A percentile compares a stretch with the other conserved stretches of the same genome.
Evolutionary conservation across 2,113 vertebrate genomes (phyloP).

Genomic region (Rousettus leschenaultii): DNA sequence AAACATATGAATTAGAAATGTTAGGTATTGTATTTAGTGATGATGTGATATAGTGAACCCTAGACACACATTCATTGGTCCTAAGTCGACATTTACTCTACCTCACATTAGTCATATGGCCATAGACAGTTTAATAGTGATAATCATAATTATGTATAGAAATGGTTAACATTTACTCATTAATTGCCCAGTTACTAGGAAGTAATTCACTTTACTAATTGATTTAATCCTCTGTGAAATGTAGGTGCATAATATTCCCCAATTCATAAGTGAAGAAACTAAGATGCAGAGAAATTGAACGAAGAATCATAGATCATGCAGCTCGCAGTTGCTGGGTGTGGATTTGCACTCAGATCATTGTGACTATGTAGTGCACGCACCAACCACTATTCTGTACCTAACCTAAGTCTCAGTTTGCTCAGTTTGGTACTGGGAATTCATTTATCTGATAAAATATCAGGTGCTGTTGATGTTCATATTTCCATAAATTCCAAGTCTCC

Average conservation of each 20-base stretch:
- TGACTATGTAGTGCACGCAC: not conserved
- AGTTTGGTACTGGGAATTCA: not conserved
- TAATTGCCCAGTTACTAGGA: not conserved
- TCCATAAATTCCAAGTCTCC: not conserved
- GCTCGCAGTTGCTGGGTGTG: not conserved
- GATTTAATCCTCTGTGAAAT: not conserved
- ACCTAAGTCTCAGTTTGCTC: not conserved
- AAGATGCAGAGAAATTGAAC: not conserved
- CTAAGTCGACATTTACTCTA: not conserved
- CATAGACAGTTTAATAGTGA: not conserved
- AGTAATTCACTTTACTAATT: not conserved
- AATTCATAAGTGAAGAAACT: not conserved
- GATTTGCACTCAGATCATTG: not conserved
- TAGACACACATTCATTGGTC: not conserved
- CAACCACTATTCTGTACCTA: not conserved
- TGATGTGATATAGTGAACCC: not conserved
- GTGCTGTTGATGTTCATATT: not conserved
- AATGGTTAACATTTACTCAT: not conserved
- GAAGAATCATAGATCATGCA: not conserved
- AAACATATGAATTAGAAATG: not conserved
- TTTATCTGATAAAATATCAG: constrained; percentile 28
- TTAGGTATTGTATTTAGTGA: not conserved
- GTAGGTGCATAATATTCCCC: not conserved
- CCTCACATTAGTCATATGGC: not conserved
- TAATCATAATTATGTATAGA: not conserved